Conservation (phyloP, 2,113 vertebrate species). For the Oreochromis spilurus region DNA sequence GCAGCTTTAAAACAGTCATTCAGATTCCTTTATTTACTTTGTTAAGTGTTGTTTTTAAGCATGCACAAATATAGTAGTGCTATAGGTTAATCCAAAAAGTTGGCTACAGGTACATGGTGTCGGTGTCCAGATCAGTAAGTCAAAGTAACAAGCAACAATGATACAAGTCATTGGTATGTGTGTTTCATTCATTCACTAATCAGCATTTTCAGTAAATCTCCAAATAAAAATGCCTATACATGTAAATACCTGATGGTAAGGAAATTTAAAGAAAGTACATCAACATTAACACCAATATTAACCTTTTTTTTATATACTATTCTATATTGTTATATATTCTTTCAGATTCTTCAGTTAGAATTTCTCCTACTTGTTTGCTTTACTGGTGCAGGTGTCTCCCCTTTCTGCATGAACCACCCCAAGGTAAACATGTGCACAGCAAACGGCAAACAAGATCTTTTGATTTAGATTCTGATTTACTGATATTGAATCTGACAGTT, state of each 20-base stretch:
- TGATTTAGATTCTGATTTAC: background rate
- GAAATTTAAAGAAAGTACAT: background rate
- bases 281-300: background rate
- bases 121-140: background rate
- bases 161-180: background rate
- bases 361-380: background rate
- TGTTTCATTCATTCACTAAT: background rate
- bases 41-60: background rate
- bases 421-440: background rate
- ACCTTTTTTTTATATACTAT: background rate
- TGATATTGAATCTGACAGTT: background rate
- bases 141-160: background rate
- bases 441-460: background rate
- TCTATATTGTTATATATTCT: background rate
- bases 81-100: background rate
- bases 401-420: background rate
- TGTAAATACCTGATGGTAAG: background rate
- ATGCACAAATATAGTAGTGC: background rate
- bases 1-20: background rate
- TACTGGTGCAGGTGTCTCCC: background rate
- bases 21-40: background rate
- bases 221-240: background rate
- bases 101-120: background rate
- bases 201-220: background rate
- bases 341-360: background rate